Percentiles rank a stretch among this genome's conserved stretches.
phyloP scores from a whole-genome alignment of 2,113 vertebrate species.

The Psilopogon haemacephalus region DNA sequence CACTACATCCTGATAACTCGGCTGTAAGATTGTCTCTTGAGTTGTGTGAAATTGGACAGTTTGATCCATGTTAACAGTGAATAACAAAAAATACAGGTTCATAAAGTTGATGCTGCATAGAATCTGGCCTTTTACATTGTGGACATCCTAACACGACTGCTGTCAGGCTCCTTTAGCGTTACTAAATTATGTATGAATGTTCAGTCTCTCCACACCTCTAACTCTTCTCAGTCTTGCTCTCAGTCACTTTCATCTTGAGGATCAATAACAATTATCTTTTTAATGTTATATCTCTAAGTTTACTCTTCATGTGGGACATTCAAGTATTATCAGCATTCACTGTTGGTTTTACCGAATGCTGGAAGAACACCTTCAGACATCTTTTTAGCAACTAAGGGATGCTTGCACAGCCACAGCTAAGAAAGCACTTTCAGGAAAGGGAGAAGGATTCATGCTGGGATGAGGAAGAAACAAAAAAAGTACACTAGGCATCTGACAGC shows the following conservation, averaged over 20 bases:
- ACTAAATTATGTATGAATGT: background rate
- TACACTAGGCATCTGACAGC: background rate
- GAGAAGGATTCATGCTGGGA: slow-evolving; percentile 13
- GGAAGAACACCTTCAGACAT: background rate
- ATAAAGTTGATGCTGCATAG: background rate
- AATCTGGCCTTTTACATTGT: background rate
- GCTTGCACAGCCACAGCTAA: background rate
- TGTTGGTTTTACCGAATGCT: rapidly evolving
- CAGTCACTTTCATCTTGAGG: background rate
- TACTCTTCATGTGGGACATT: background rate
- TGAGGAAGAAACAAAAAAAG: background rate
- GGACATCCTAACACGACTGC: background rate
- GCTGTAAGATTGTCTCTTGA: background rate
- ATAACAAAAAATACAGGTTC: background rate
- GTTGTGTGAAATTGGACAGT: background rate
- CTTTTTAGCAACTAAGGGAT: background rate
- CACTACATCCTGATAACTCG: background rate
- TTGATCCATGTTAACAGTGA: background rate
- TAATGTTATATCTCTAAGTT: background rate
- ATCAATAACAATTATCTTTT: background rate
- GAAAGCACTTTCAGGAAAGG: background rate
- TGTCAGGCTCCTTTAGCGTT: background rate
- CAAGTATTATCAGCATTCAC: background rate
- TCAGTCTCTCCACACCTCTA: background rate
- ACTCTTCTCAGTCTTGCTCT: background rate